These are phyloP conservation scores for Abrostola triplasia DNA, from an alignment of 2,888 invertebrate species.

Conservation along the genomic window DNA sequence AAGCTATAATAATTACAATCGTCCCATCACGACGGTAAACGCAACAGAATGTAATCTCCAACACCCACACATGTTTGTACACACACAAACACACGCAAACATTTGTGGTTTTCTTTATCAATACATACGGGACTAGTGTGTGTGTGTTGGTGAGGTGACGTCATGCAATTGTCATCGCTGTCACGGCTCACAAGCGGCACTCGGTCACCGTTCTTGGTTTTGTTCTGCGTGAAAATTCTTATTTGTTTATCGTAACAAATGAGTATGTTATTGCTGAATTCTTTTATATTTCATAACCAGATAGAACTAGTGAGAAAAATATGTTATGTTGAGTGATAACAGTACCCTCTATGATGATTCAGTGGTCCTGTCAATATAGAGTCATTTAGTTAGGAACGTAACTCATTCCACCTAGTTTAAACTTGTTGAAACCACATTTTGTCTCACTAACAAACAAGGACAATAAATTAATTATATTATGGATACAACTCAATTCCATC, in stretches of 20 bases:
- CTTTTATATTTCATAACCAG: constrained; percentile 15
- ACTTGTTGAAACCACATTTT: constrained; percentile 46
- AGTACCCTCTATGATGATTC: neutral
- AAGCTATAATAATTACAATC: constrained; percentile 59
- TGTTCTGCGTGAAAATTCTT: constrained; percentile 61
- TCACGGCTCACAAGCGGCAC: constrained; percentile 83
- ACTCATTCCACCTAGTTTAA: constrained; percentile 25
- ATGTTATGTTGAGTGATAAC: constrained; percentile 7
- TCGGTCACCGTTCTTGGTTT: constrained; percentile 69
- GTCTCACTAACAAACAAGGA: constrained; percentile 52
- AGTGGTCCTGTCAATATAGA: constrained; percentile 10
- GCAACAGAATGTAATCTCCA: constrained; percentile 65
- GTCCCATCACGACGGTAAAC: constrained; percentile 61
- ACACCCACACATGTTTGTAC: constrained; percentile 69
- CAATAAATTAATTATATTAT: constrained; percentile 57
- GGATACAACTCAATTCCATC: constrained; percentile 44
- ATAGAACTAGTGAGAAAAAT: constrained; percentile 11
- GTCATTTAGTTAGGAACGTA: constrained; percentile 14
- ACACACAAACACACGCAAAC: constrained; percentile 59
- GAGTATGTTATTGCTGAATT: constrained; percentile 24
- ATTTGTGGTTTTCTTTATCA: constrained; percentile 76
- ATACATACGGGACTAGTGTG: constrained; percentile 52
- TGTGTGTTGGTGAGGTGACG: constrained; percentile 75
- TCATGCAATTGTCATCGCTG: constrained; percentile 85
- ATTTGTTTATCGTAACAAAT: constrained; percentile 53